Percentiles rank a stretch among this genome's conserved stretches.
Conservation (phyloP, 2,888 invertebrate genomes). For the Oegoconia quadripuncta region DNA sequence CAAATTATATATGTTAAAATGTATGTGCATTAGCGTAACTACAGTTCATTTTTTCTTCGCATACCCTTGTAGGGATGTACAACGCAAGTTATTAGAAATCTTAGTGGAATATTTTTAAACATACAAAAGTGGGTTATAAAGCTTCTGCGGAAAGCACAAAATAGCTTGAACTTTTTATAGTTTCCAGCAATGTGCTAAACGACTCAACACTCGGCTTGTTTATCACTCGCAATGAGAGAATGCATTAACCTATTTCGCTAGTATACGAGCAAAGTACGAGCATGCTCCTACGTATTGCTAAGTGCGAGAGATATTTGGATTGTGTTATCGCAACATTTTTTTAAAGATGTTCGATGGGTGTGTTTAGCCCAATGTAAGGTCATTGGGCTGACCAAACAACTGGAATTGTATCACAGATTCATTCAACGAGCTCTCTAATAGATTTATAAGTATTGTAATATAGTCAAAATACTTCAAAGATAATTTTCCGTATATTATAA, state of each 20-base stretch:
- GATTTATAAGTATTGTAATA: too few relatives aligned
- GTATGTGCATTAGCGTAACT: too few relatives aligned
- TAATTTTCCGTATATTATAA: too few relatives aligned
- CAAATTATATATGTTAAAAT: too few relatives aligned
- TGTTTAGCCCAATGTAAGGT: too few relatives aligned
- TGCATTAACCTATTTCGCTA: slow-evolving; percentile 18
- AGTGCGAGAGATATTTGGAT: background rate
- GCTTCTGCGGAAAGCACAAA: background rate
- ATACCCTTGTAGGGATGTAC: background rate
- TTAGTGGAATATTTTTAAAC: background rate
- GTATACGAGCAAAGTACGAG: background rate
- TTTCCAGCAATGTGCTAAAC: slow-evolving; percentile 2
- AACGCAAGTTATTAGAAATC: background rate
- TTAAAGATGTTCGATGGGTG: too few relatives aligned
- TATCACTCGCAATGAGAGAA: slow-evolving; percentile 8
- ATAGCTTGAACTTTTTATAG: background rate
- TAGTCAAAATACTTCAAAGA: too few relatives aligned
- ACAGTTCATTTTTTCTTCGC: too few relatives aligned
- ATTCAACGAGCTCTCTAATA: too few relatives aligned
- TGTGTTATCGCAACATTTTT: background rate
- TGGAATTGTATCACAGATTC: too few relatives aligned
- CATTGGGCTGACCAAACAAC: too few relatives aligned
- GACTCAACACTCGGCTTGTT: slow-evolving; percentile 4
- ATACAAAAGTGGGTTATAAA: background rate
- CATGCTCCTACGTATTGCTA: too few relatives aligned